Percentiles rank a stretch among this genome's conserved stretches.
Conservation (phyloP, 2,888 invertebrate genomes). For the Syrphus vitripennis region DNA sequence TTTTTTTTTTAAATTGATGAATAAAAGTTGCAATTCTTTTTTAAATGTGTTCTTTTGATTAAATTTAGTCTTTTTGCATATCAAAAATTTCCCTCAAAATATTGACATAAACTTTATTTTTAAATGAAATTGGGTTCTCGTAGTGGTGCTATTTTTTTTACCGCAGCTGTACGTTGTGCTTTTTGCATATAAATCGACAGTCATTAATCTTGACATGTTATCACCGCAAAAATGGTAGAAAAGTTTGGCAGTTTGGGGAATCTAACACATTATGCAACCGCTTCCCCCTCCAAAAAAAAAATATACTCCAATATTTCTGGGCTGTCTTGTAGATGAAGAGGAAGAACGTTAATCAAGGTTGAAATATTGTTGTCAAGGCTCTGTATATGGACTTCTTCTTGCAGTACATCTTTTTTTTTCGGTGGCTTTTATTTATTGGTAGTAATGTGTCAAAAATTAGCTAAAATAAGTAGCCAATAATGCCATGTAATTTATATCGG, state of each 20-base stretch:
- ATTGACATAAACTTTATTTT: no score
- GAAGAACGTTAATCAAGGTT: constrained; percentile 30
- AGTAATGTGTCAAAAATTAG: constrained; percentile 69
- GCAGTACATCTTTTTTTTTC: neutral
- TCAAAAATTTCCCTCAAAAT: no score
- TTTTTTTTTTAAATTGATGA: no score
- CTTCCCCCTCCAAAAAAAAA: neutral
- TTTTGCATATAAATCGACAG: constrained; percentile 47
- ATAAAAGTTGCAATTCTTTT: no score
- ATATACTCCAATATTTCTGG: neutral
- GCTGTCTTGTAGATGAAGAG: neutral
- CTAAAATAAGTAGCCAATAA: constrained; percentile 61
- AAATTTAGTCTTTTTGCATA: no score
- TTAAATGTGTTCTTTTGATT: no score
- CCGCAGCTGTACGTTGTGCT: no score
- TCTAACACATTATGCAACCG: neutral
- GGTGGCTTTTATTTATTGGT: constrained; percentile 48
- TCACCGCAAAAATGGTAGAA: constrained; percentile 50
- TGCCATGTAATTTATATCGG: constrained; percentile 49
- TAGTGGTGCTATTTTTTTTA: no score
- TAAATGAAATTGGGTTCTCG: no score
- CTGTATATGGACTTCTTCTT: neutral
- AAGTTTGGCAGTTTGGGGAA: neutral
- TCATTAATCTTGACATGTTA: constrained; percentile 52
- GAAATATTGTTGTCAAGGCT: neutral